Evolutionary conservation across 2,888 invertebrate genomes (phyloP), one percentile per base, ranked within the genome.

Genomic region (Mamestra brassicae): DNA sequence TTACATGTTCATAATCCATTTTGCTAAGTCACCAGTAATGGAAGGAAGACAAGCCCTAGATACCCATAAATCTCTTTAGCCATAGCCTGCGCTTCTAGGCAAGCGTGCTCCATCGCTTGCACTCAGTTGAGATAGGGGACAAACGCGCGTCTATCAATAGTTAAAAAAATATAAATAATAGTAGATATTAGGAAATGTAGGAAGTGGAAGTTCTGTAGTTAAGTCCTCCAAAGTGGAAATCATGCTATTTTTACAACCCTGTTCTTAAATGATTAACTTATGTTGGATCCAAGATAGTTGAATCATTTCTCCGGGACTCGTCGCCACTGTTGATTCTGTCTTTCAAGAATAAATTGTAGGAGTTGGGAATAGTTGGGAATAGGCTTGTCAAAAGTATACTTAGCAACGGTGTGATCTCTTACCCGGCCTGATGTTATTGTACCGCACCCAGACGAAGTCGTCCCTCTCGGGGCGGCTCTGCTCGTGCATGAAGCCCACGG

Each of bases 391-490:
- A 57, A 57, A 57, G 15, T 11, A 60, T 4, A 17, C 7, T 1
- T 47, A 11, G n/a, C 13, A 42, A 71, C 15, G 13, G 6, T 26
- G 4, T 11, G 7, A 15, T 11, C 11, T 1, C 62, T 80, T 89
- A 97, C 98, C 97, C 61, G 96, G 89, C 88, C 97, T 97, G 61
- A 98, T 98, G 89, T 98, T 98, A 3, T 97, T 90, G 94, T 97
- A 98, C 11, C 97, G 94, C 42, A 98, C 97, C 5, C 92, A 93
- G 5, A 98, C 98, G 89, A 95, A 98, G 67, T 97, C 96, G 88
- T 98, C 98, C 1, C 98, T 95, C 87, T 98, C 98, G 50, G 97
- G 97, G 13, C 98, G 97, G 89, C 98, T 98, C 92, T 98, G 98
- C 88, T 98, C 98, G 89, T 98, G 98, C 90, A 98, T 95, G 91